Percentiles rank a stretch among this genome's conserved stretches.
phyloP scores from a whole-genome alignment of 35 echinoderm and acorn worm genomes.

The Diadema setosum region DNA sequence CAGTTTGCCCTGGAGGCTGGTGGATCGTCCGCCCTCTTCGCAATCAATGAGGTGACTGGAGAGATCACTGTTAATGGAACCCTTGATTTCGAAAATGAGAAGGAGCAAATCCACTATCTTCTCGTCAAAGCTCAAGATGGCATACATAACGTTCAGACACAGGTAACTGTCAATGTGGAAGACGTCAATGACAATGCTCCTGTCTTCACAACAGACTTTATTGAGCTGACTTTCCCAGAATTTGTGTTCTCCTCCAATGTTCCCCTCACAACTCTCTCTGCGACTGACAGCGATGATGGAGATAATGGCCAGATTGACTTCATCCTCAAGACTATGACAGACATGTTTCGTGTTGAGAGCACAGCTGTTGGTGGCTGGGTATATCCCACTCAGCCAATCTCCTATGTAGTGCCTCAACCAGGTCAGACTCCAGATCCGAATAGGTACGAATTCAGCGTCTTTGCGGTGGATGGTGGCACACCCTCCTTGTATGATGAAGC shows the following conservation, averaged over 20 bases:
- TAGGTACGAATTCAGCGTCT: slow-evolving; percentile 47
- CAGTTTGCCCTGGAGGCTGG: slow-evolving; percentile 22
- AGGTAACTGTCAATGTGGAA: slow-evolving; percentile 56
- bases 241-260: slow-evolving; percentile 34
- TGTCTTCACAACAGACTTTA: slow-evolving; percentile 15
- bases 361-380: slow-evolving; percentile 27
- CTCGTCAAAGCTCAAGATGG: slow-evolving; percentile 46
- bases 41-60: slow-evolving; percentile 53
- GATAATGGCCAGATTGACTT: slow-evolving; percentile 53
- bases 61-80: slow-evolving; percentile 52
- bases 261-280: slow-evolving; percentile 51
- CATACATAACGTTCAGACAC: slow-evolving; percentile 39
- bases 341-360: slow-evolving; percentile 52
- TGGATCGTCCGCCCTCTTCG: slow-evolving; percentile 10
- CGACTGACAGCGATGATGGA: slow-evolving; percentile 59
- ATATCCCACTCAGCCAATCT: slow-evolving; percentile 27
- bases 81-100: slow-evolving; percentile 55
- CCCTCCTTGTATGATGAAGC: slow-evolving; percentile 67
- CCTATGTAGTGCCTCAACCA: slow-evolving; percentile 30
- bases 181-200: slow-evolving; percentile 94
- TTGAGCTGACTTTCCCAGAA: slow-evolving; percentile 45
- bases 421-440: slow-evolving; percentile 51
- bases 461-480: slow-evolving; percentile 77
- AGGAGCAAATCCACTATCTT: slow-evolving; percentile 12
- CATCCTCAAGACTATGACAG: slow-evolving; percentile 57